Base-by-base conservation (phyloP, 2,113 vertebrate species). In the Phalacrocorax brasilianus region DNA sequence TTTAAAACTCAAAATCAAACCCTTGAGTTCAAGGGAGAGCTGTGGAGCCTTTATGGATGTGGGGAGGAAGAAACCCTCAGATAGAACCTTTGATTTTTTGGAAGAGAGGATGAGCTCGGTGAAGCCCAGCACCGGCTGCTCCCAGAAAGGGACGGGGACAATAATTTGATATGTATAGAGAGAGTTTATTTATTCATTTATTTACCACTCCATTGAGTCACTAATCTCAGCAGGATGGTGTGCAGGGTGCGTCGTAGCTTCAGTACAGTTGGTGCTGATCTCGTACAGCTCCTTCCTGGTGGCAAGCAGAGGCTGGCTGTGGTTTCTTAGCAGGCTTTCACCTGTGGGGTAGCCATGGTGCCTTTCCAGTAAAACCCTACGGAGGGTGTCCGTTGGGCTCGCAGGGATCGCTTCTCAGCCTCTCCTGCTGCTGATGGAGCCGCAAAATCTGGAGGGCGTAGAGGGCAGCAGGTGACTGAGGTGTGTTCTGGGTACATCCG, bases 401-500 rank as follows among this genome's bases (percentile, higher is more conserved):
- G 17, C 44, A 50, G 24, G 14, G 24, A 44, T 50, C 3, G 7
- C 30, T 58, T 24, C 42, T 66, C 18, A 18, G 52, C 87, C n/a
- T n/a, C 22, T 33, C 7, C 5, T 9, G 28, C 27, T 26, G 50
- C 33, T 14, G 20, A 9, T 7, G 50, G n/a, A 62, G 32, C 65
- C 65, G 26, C 3, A 5, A 14, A 21, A 55, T 35, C 30, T 18
- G 61, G 20, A 56, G 55, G 55, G 16, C 22, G 33, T 44, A 47
- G 42, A 56, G 33, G 40, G 61, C 5, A 55, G 66, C 45, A 33
- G 50, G 42, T 3, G 7, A 8, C 5, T 8, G 35, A 47, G 75
- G 47, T 1, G 2, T 11, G 22, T 56, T 42, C 61, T 56, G 47
- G 10, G 21, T 35, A 23, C 2, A 2, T 21, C 50, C 6, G 2